phyloP scores from a whole-genome alignment of 2,797 vertebrate species.

The Paguma larvata region DNA sequence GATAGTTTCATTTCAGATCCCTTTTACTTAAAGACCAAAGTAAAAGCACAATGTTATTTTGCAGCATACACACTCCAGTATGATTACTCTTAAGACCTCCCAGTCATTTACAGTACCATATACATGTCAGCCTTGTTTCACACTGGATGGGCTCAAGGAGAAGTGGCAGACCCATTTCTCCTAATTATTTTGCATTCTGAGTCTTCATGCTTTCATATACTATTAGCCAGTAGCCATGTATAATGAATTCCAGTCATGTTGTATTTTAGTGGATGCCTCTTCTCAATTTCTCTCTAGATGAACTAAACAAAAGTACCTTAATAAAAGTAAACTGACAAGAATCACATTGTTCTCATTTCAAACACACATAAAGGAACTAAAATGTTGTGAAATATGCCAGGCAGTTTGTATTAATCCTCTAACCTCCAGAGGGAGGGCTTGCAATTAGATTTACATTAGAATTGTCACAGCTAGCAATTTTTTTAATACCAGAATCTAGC shows the following conservation, averaged over 20 bases:
- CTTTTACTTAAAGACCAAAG: slow-evolving; percentile 69
- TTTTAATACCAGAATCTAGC: slow-evolving; percentile 76
- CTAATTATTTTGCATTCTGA: neutral
- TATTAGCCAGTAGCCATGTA: neutral
- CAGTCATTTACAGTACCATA: neutral
- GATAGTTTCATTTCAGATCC: slow-evolving; percentile 62
- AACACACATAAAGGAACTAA: slow-evolving; percentile 63
- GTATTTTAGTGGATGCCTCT: slow-evolving; percentile 23
- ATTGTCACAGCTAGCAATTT: slow-evolving; percentile 84
- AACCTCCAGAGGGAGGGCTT: slow-evolving; percentile 75
- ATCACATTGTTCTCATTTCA: slow-evolving; percentile 72
- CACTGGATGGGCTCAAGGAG: neutral
- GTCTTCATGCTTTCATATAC: neutral
- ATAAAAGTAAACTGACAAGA: slow-evolving; percentile 68
- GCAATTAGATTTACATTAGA: slow-evolving; percentile 84
- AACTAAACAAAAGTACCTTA: slow-evolving; percentile 56
- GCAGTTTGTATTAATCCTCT: slow-evolving; percentile 72
- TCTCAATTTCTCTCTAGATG: slow-evolving; percentile 50
- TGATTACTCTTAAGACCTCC: slow-evolving; percentile 38
- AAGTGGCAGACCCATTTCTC: neutral
- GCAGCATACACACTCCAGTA: slow-evolving; percentile 14
- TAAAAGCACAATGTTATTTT: slow-evolving; percentile 51
- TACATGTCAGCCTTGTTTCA: neutral
- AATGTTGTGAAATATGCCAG: slow-evolving; percentile 81
- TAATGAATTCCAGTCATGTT: neutral